Evolutionary conservation across 2,888 invertebrate species (phyloP).

Genomic region (Mythimna ferrago): DNA sequence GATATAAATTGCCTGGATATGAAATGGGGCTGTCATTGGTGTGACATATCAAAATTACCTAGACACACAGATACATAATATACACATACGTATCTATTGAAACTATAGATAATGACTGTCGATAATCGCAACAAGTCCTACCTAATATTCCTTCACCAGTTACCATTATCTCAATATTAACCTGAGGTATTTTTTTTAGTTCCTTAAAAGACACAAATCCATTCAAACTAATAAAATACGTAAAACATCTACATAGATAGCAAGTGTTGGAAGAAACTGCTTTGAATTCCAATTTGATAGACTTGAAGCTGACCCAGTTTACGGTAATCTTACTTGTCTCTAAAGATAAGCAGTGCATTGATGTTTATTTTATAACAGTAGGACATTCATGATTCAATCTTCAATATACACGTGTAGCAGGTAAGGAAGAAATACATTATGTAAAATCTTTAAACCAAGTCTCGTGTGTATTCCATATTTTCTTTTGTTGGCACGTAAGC

Average conservation of each 20-base stretch:
- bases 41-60: too few species aligned
- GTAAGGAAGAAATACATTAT: not conserved
- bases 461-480: not conserved
- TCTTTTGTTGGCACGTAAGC: constrained; percentile 8
- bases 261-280: constrained; percentile 2
- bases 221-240: not conserved
- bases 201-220: not conserved
- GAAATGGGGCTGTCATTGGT: too few species aligned
- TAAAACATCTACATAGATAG: not conserved
- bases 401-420: not conserved
- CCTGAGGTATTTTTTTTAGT: not conserved
- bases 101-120: too few species aligned
- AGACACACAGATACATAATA: too few species aligned
- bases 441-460: not conserved
- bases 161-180: not conserved
- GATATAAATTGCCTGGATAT: too few species aligned
- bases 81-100: too few species aligned
- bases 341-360: constrained; percentile 26
- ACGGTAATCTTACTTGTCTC: constrained; percentile 13
- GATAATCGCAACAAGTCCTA: too few species aligned
- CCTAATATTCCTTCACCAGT: too few species aligned
- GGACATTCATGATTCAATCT: constrained; percentile 11
- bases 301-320: constrained; percentile 21
- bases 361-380: constrained; percentile 21
- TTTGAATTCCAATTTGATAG: constrained; percentile 16